Evolutionary conservation across 2,113 vertebrate genomes (phyloP), one percentile per base, ranked within the genome.

Genomic region (Oreochromis aureus): DNA sequence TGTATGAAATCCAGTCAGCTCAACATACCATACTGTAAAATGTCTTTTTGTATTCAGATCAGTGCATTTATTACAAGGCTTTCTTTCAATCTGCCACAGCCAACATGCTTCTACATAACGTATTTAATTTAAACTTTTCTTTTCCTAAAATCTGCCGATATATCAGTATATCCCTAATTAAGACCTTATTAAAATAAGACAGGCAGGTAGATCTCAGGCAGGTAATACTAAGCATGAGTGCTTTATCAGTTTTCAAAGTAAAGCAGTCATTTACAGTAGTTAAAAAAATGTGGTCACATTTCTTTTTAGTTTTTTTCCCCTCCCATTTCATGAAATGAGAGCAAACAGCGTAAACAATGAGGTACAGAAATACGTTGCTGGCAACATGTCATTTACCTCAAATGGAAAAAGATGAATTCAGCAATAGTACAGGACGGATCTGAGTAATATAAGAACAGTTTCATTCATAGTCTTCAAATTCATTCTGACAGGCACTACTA

Each of bases 251-350:
- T 18, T 76, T 15, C 24, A 76, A 48, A 46, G 69, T 48, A 76
- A 30, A 76, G 41, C 44, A 76, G 24, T 44, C 36, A 32, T 48
- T 19, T 51, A n/a, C 44, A 78, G 34, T 51, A 78, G 46, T 53
- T 76, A 2, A 48, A 78, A 48, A 51, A 78, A 44, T 32, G 46
- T 51, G 46, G 73, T 32, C 73, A 51, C 10, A 11, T 51, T 63
- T 63, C 59, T 51, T 19, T 16, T 16, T 9, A 27, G 27, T 15
- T 16, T 2, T 0, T 0, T 0, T 2, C 3, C 36, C 10, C 34
- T 1, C 16, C 3, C 16, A 32, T 78, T 51, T 78, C 73, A 51
- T 48, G 46, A 78, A 78, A 32, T 53, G 27, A 78, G 9, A 76
- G 24, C 16, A 11, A 51, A 78, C 12, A 46, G 71, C 16, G 6